Base-by-base conservation (phyloP, 1,140 invertebrate species). In the Cylas formicarius region DNA sequence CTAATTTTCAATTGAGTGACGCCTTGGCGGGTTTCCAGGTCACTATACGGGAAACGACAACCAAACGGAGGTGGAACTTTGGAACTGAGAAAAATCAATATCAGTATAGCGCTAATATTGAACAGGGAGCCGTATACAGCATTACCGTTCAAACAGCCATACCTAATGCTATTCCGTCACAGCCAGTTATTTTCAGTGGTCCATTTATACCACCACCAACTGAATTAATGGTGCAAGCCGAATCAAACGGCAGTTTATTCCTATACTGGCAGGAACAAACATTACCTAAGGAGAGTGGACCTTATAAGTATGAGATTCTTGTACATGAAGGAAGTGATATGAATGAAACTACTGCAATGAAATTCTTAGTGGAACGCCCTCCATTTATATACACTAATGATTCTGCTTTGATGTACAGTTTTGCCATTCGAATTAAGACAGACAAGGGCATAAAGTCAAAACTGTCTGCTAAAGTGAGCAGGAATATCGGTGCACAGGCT, bases 81-180 rank as follows among this genome's bases (percentile, higher is more conserved):
- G 70, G 65, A 0, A 35, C 71, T 0, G 70, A 67, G 19, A 24
- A 69, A 0, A 52, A 63, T 0, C 56, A 80, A 4, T 61, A 62
- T 22, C 75, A 80, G 44, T 66, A 63, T 0, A 72, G 82, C 28
- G 60, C 67, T 9, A n/a, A n/a, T n/a, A 67, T 82, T 2, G 73
- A 76, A 6, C 67, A 73, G 21, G 82, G 84, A 13, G 81, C 74
- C 0, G 59, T 73, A 22, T 86, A 82, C 57, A 73, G 71, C 32
- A 65, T 84, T 10, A 73, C 69, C 13, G 65, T 84, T 3, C 53
- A 69, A 4, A 81, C 80, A 2, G 69, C 70, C 37, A 68, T 66
- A 5, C 48, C 53, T 7, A 63, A 63, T 45, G 70, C 73, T 1
- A 71, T 65, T 35, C 58, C 53, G 9, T 69, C 63, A 29, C 66